Evolutionary conservation across 2,888 invertebrate genomes (phyloP).

Genomic region (Acanthosoma haemorrhoidale): DNA sequence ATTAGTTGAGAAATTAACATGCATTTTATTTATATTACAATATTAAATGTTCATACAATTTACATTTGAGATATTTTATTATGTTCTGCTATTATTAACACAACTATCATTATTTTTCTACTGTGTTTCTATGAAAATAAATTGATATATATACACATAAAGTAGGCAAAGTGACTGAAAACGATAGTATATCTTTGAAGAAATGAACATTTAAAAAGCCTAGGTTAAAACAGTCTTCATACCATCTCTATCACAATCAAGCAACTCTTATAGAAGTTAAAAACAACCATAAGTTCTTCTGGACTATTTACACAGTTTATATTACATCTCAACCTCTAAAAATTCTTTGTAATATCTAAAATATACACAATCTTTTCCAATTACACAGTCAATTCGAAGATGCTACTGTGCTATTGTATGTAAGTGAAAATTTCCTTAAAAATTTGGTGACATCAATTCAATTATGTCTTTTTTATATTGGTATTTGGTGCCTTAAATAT

Average conservation of each 20-base stretch:
- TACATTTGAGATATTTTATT: too few relatives aligned
- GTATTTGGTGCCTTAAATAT: background rate
- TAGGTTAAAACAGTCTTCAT: constrained; percentile 27
- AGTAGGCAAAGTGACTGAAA: background rate
- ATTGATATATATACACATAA: background rate
- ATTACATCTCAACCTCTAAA: constrained; percentile 8
- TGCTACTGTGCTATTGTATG: background rate
- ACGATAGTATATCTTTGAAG: constrained; percentile 2
- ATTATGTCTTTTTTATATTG: background rate
- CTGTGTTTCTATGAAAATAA: background rate
- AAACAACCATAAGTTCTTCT: constrained; percentile 18
- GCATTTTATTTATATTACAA: background rate
- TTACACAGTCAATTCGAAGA: background rate
- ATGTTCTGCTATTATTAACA: too few relatives aligned
- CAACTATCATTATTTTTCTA: background rate
- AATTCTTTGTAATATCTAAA: background rate
- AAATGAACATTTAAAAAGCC: background rate
- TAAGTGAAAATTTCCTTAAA: background rate
- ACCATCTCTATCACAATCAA: constrained; percentile 27
- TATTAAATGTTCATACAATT: background rate
- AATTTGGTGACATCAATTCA: background rate
- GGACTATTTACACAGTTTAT: constrained; percentile 9
- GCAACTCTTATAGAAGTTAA: constrained; percentile 16
- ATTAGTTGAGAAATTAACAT: background rate
- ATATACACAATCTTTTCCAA: constrained; percentile 6